Conservation (phyloP, 2,113 vertebrate genomes). For the Galeopterus variegatus region DNA sequence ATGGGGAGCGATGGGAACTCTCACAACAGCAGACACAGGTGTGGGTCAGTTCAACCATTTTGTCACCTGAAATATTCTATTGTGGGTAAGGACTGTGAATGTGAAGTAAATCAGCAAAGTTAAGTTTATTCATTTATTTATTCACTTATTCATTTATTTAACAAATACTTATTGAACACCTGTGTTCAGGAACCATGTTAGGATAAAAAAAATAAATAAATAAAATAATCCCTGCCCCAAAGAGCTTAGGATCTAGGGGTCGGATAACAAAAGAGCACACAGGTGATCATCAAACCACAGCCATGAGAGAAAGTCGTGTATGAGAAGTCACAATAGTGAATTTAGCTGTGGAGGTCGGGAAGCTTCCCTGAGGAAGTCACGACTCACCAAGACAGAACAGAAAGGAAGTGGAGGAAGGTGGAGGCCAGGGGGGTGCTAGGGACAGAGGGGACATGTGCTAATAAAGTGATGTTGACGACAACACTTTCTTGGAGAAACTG, state of each 20-base stretch:
- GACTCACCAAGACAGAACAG: neutral
- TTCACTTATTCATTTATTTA: neutral
- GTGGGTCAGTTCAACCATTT: neutral
- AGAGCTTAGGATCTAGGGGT: neutral
- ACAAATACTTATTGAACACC: neutral
- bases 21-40: neutral
- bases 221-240: neutral
- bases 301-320: neutral
- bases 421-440: neutral
- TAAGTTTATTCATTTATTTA: neutral
- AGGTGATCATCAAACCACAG: neutral
- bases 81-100: neutral
- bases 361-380: neutral
- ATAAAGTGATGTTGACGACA: neutral
- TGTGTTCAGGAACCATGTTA: neutral
- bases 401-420: neutral
- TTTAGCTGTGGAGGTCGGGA: neutral
- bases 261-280: neutral
- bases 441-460: neutral
- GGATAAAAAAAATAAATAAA: neutral
- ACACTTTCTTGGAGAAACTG: neutral
- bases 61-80: neutral
- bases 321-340: neutral
- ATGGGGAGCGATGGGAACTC: neutral
- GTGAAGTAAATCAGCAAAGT: neutral